Base-by-base conservation (phyloP, 1,140 invertebrate genomes). In the Harpegnathos saltator region DNA sequence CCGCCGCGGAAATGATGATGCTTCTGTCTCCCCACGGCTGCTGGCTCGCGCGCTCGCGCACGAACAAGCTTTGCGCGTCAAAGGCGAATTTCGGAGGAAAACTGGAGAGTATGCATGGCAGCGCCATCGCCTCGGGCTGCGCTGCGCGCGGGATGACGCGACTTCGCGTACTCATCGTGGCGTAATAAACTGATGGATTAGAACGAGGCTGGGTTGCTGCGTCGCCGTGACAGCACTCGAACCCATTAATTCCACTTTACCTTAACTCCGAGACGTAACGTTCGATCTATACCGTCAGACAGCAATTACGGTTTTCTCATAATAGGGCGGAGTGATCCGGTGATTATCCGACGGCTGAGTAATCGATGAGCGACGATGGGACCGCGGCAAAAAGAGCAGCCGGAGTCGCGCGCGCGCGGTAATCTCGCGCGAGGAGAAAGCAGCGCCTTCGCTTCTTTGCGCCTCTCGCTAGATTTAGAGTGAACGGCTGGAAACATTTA, bases 171-270 rank as follows among this genome's bases (percentile, higher is more conserved):
- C 71, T 88, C 84, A 71, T 75, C 82, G 33, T 88, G 72, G 74
- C 80, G 83, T 89, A 89, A 89, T 89, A 89, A 89, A 87, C 87
- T 86, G 84, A 89, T 74, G 87, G 88, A 89, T 89, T 89, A 89
- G 74, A 59, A 78, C 61, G 65, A 82, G 88, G 81, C 85, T 89
- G 84, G 80, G 74, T 88, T 84, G 84, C 65, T 75, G 73, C 88
- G 75, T 77, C 78, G 88, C 74, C 84, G 72, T 86, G 84, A 82
- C 77, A 62, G 75, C 56, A 82, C 86, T 84, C 84, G 87, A 89
- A 83, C 86, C 87, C 75, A 86, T 89, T 89, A 89, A 89, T 89
- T 84, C 88, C 88, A 78, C 82, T 88, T 88, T 81, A 88, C 74
- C 68, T 88, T 89, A 89, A 74, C 66, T 88, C 71, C 81, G 26